A percentile compares a stretch with the other conserved stretches of the same genome.
Conservation (phyloP, 2,888 invertebrate species). For the Nemotelus nigrinus region DNA sequence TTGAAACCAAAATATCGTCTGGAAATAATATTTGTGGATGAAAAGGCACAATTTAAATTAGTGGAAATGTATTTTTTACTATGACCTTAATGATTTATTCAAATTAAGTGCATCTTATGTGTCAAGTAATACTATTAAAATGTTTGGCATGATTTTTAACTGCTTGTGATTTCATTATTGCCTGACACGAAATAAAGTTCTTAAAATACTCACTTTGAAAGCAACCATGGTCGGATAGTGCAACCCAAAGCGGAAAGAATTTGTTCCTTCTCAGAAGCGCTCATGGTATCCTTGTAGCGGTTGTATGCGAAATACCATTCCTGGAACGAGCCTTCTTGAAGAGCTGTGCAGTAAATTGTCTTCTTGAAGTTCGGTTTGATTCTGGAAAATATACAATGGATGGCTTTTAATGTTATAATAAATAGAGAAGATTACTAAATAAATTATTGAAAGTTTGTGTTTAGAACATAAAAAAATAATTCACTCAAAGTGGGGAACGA, state of each 20-base stretch:
- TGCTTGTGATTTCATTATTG: background rate
- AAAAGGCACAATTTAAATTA: too few relatives aligned
- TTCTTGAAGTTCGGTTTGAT: constrained; percentile 72
- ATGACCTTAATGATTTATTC: too few relatives aligned
- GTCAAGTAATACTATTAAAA: too few relatives aligned
- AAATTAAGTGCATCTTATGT: too few relatives aligned
- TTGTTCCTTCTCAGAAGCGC: constrained; percentile 71
- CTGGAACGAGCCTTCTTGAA: constrained; percentile 70
- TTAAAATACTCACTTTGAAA: constrained; percentile 66
- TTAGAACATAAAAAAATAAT: constrained; percentile 49
- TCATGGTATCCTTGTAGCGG: constrained; percentile 62
- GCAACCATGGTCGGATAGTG: constrained; percentile 68
- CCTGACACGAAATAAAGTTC: background rate
- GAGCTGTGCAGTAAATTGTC: constrained; percentile 74
- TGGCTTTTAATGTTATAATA: background rate
- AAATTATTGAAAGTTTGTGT: too few relatives aligned
- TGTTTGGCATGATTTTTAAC: too few relatives aligned
- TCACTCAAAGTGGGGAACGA: constrained; percentile 64
- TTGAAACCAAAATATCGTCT: too few relatives aligned
- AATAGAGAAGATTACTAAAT: too few relatives aligned
- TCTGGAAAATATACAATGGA: constrained; percentile 59
- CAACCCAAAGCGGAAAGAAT: constrained; percentile 70
- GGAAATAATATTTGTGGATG: too few relatives aligned
- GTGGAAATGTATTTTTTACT: too few relatives aligned
- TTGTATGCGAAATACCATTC: constrained; percentile 77